phyloP scores from a whole-genome alignment of 2,797 vertebrate genomes.

The Esox lucius region DNA sequence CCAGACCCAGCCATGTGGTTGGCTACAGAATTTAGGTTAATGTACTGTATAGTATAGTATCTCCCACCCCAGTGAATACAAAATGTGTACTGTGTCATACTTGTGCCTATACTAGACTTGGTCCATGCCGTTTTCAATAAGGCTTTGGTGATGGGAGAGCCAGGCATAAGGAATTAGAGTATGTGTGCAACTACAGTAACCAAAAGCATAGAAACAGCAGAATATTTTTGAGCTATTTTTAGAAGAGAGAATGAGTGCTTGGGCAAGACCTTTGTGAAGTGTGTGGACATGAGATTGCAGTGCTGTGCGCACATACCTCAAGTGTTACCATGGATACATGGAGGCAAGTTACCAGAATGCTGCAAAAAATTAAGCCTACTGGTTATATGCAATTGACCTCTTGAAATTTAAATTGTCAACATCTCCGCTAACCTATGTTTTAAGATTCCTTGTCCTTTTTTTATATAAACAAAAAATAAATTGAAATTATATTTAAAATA shows the following conservation, averaged over 20 bases:
- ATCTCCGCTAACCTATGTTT: not conserved
- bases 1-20: not conserved
- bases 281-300: constrained; percentile 34
- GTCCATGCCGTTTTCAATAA: not conserved
- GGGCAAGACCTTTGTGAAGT: constrained; percentile 46
- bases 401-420: not conserved
- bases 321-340: constrained; percentile 60
- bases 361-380: constrained; percentile 25
- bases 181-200: constrained; percentile 13
- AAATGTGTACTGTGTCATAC: not conserved
- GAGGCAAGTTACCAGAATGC: not conserved
- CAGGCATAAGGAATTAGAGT: not conserved
- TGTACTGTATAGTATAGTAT: not conserved
- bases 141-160: not conserved
- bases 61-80: not conserved
- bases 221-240: constrained; percentile 57
- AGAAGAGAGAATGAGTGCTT: constrained; percentile 23
- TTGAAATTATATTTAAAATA: not conserved
- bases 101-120: not conserved
- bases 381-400: not conserved
- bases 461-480: too few relatives aligned
- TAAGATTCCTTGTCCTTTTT: too few relatives aligned
- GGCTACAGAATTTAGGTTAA: constrained; percentile 11
- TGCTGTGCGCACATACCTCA: constrained; percentile 29
- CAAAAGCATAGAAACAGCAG: not conserved